These are phyloP conservation scores for Ditula angustiorana DNA, from an alignment of 2,888 invertebrate species.

Conservation along the genomic window DNA sequence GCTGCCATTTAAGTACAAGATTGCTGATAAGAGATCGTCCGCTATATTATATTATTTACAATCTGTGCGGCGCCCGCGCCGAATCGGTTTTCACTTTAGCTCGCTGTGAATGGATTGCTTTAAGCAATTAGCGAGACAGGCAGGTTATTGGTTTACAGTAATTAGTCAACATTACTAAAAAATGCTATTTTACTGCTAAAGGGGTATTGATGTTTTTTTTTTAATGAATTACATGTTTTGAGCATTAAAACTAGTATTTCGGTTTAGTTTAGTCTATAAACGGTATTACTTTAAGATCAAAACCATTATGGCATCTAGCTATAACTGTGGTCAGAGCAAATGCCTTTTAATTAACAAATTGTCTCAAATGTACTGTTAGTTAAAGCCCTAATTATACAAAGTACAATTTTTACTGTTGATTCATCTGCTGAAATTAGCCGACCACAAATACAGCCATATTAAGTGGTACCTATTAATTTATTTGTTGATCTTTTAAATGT, in stretches of 20 bases:
- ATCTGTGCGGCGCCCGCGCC: conserved; percentile 67
- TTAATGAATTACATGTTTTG: background rate
- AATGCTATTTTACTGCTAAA: too few relatives aligned
- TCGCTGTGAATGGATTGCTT: conserved; percentile 15
- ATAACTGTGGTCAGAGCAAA: conserved; percentile 26
- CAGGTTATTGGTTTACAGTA: too few relatives aligned
- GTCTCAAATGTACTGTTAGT: conserved; percentile 26
- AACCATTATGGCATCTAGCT: conserved; percentile 27
- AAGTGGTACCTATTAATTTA: conserved; percentile 23
- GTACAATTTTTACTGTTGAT: conserved; percentile 8
- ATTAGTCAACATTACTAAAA: too few relatives aligned
- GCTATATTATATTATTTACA: conserved; percentile 76
- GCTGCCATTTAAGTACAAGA: conserved; percentile 72
- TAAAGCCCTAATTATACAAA: background rate
- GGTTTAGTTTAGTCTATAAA: background rate
- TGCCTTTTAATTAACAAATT: conserved; percentile 16
- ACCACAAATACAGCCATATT: conserved; percentile 17
- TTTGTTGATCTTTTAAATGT: conserved; percentile 19
- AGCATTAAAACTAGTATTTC: background rate
- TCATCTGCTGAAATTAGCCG: conserved; percentile 30
- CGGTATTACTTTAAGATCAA: background rate
- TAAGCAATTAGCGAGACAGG: background rate
- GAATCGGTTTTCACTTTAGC: conserved; percentile 48
- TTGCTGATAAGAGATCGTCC: conserved; percentile 73
- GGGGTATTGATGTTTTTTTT: too few relatives aligned